Percentiles rank a stretch among this genome's conserved stretches.
phyloP scores from a whole-genome alignment of 1,140 invertebrate species.

The silkworm (Bombyx mori) region DNA sequence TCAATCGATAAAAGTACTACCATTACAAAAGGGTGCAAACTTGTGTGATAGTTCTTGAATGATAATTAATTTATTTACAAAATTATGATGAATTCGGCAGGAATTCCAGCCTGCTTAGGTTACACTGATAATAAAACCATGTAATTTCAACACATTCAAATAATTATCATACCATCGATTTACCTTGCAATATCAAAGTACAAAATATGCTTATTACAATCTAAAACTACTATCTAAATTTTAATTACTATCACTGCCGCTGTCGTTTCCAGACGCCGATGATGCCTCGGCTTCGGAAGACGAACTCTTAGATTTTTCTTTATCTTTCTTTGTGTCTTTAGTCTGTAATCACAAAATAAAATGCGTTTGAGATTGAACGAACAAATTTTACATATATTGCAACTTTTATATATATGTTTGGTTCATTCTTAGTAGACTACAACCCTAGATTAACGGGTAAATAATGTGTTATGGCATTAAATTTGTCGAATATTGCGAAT shows the following conservation, averaged over 20 bases:
- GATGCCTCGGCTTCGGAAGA: conserved; percentile 48
- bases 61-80: no score
- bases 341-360: conserved; percentile 28
- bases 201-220: neutral
- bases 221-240: neutral
- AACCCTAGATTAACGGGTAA: no score
- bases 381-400: no score
- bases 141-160: neutral
- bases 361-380: no score
- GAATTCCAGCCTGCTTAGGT: no score
- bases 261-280: conserved; percentile 38
- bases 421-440: no score
- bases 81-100: no score
- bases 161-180: neutral
- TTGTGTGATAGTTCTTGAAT: neutral
- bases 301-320: conserved; percentile 46
- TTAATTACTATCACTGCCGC: conserved; percentile 36
- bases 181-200: neutral
- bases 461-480: no score
- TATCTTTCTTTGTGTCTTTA: conserved; percentile 35
- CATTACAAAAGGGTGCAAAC: neutral
- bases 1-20: neutral
- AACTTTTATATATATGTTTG: no score
- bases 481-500: no score
- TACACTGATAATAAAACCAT: no score